Evolutionary conservation across 37 sponge, comb jelly and placozoan species (phyloP), one percentile per base, ranked within the genome.

Genomic region (Bolinopsis microptera): DNA sequence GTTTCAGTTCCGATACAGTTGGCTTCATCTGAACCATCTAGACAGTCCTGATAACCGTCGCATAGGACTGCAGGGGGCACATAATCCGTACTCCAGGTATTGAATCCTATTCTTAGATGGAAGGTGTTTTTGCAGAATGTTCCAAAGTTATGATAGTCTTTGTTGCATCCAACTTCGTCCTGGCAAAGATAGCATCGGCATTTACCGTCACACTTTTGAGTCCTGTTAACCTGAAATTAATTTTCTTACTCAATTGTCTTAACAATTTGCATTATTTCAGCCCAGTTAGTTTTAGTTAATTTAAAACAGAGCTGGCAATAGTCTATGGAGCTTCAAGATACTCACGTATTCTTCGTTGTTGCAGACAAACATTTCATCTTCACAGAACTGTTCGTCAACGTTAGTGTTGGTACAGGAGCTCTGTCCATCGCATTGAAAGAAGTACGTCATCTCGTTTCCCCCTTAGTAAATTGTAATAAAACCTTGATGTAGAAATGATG

Each of bases 301-400:
- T n/a, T n/a, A n/a, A n/a, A n/a, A n/a, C n/a, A n/a, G n/a, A n/a
- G n/a, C n/a, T n/a, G n/a, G n/a, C n/a, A n/a, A n/a, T 13, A 48
- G 61, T 48, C 13, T 48, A 48, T 18, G 13, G 5, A 48, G 61
- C 5, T n/a, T n/a, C n/a, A 48, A 5, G 13, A 13, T 80, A 35
- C 82, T 80, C 35, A 80, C 38, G 37, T 80, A 30, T 80, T 80
- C 82, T 34, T 35, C 82, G 82, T 80, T 36, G 38, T 33, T 33
- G 30, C 82, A 80, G 31, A 36, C 38, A 16, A 33, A 35, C 22
- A 80, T 80, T 36, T 80, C 38, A 13, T 80, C 82, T 30, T 24
- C 21, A 21, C 82, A 36, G 1, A 5, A 16, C 37, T 13, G 0
- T 30, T 80, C 82, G 37, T 80, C 82, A 34, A 80, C 82, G 31